A percentile compares a stretch with the other conserved stretches of the same genome.
Conservation (phyloP, 2,113 vertebrate genomes). For the Natator depressus region DNA sequence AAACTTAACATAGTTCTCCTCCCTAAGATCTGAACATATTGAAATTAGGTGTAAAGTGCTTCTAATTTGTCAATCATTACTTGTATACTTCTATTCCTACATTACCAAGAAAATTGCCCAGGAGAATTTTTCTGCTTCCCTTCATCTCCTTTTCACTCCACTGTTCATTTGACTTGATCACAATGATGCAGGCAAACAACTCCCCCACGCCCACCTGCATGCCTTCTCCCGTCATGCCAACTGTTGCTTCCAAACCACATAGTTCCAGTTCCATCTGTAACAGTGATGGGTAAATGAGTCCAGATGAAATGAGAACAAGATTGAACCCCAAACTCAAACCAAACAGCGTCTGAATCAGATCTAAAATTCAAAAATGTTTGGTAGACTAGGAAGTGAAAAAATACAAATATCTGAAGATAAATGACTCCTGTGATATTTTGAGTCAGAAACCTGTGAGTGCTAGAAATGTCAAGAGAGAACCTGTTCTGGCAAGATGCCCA, state of each 20-base stretch:
- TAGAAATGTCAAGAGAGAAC: not conserved
- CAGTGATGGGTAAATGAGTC: not conserved
- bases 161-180: constrained; percentile 50
- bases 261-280: constrained; percentile 10
- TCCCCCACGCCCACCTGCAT: not conserved
- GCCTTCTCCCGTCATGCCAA: not conserved
- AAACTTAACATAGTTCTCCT: constrained; percentile 78
- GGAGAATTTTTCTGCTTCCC: constrained; percentile 53
- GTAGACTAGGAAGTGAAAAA: not conserved
- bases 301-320: constrained; percentile 7
- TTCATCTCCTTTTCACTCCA: constrained; percentile 51
- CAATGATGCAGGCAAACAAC: constrained; percentile 35
- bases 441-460: not conserved
- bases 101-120: constrained; percentile 74
- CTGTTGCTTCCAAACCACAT: constrained; percentile 33
- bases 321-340: not conserved
- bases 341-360: not conserved
- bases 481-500: not conserved
- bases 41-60: constrained; percentile 81
- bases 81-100: constrained; percentile 66
- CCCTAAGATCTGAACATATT: constrained; percentile 71
- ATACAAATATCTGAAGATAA: not conserved
- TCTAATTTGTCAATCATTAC: constrained; percentile 83
- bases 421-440: not conserved
- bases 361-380: not conserved